Evolutionary conservation across 2,888 invertebrate genomes (phyloP).

Genomic region (Conomelus anceps): DNA sequence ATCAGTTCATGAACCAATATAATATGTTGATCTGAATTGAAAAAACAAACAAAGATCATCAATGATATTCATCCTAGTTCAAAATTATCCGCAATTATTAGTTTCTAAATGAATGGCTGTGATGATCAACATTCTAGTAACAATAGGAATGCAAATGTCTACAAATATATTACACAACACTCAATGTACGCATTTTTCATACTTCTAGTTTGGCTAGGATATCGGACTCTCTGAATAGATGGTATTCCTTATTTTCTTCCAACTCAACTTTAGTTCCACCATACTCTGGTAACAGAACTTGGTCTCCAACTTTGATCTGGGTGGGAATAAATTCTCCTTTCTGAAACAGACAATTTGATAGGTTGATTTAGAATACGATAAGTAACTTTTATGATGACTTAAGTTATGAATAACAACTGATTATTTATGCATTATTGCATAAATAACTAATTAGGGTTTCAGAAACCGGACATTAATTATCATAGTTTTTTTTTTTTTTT

Average conservation of each 20-base stretch:
- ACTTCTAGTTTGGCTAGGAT: conserved; percentile 84
- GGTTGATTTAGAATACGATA: background rate
- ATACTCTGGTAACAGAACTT: conserved; percentile 93
- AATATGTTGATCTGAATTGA: background rate
- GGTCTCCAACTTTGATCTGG: conserved; percentile 83
- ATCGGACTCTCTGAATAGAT: conserved; percentile 91
- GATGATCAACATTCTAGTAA: background rate
- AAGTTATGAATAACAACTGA: no score
- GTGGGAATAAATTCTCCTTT: conserved; percentile 75
- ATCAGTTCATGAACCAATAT: background rate
- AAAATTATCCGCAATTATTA: background rate
- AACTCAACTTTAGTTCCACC: conserved; percentile 95
- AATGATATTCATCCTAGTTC: background rate
- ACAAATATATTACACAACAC: background rate
- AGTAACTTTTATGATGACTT: background rate
- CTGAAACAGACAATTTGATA: conserved; percentile 44
- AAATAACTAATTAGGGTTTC: no score
- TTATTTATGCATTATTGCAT: no score
- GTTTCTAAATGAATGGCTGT: background rate
- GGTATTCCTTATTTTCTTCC: conserved; percentile 82
- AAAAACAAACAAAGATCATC: background rate
- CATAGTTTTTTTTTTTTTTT: no score
- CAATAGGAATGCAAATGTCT: background rate
- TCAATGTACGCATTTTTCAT: background rate
- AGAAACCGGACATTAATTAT: no score